Evolutionary conservation across 1,140 invertebrate species (phyloP), one percentile per base, ranked within the genome.

Genomic region (Paraescarpia echinospica): DNA sequence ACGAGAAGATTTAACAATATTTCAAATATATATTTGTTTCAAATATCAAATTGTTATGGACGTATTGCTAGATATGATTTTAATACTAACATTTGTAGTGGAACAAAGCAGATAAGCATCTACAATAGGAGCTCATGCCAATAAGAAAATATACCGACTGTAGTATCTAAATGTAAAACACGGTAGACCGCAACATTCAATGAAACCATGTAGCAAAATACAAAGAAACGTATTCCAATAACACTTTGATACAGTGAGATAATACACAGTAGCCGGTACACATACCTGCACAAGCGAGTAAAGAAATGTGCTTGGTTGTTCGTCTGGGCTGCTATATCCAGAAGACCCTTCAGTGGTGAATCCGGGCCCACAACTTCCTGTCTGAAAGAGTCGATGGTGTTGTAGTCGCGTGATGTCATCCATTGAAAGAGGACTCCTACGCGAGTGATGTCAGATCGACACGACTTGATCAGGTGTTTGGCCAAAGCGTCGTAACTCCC

Each of bases 261-360:
- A 77, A 77, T 12, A 27, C 22, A 77, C 0, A 18, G 27, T 77
- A 27, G 59, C 59, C 14, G 8, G 48, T 51, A 51, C 8, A 18
- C 0, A 4, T 90, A 96, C 95, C 95, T 94, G 93, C 95, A 95
- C 4, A 96, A 91, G 33, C 94, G 94, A 9, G 94, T 94, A n/a
- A 95, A 94, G 31, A 96, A 94, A 94, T 95, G 94, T 27, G 95
- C 95, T 92, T 95, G 94, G 93, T 95, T 95, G 14, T 94, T 95
- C 93, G 92, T 93, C 92, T 95, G 95, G 34, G 93, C 94, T 59
- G 94, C 93, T 22, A 96, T 96, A 92, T 95, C 95, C 4, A 94
- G 91, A 90, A 95, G 94, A 89, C 95, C 95, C 91, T 95, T 95
- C 89, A 95, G 94, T 2, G 95, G 95, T 0, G 94, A 95, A 14